phyloP scores from a whole-genome alignment of 1,140 invertebrate species.

The Ladona fulva region DNA sequence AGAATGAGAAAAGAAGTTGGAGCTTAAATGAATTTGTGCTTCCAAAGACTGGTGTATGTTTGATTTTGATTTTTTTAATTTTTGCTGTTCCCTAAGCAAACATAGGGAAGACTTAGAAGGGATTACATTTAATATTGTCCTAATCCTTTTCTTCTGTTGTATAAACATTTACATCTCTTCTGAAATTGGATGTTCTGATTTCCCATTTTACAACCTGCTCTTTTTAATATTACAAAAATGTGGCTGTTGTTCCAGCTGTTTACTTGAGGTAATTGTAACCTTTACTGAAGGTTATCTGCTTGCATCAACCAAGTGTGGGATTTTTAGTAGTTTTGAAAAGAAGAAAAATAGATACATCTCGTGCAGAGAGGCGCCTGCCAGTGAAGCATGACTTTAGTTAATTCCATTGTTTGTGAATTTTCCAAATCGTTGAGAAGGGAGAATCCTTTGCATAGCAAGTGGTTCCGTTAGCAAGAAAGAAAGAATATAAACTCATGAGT shows the following conservation, averaged over 20 bases:
- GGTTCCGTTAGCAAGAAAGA: neutral
- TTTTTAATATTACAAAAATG: neutral
- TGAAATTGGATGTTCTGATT: neutral
- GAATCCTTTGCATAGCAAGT: neutral
- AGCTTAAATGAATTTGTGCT: neutral
- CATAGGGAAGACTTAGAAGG: neutral
- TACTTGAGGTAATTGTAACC: neutral
- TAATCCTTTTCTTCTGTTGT: neutral
- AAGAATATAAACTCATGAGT: neutral
- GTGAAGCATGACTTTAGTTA: neutral
- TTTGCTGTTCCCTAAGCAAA: neutral
- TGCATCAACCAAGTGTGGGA: too few relatives aligned
- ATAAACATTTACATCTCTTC: neutral
- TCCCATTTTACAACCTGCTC: neutral
- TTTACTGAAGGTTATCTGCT: too few relatives aligned
- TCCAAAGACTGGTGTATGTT: neutral
- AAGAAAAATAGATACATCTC: neutral
- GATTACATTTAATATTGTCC: neutral
- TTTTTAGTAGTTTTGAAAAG: neutral
- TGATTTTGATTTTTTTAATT: neutral
- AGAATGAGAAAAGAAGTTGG: neutral
- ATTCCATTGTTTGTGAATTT: neutral
- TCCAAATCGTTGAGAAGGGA: neutral
- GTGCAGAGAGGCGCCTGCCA: neutral
- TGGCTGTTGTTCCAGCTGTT: neutral